Base-by-base conservation (phyloP, 2,113 vertebrate species). In the Pomatostomus ruficeps region DNA sequence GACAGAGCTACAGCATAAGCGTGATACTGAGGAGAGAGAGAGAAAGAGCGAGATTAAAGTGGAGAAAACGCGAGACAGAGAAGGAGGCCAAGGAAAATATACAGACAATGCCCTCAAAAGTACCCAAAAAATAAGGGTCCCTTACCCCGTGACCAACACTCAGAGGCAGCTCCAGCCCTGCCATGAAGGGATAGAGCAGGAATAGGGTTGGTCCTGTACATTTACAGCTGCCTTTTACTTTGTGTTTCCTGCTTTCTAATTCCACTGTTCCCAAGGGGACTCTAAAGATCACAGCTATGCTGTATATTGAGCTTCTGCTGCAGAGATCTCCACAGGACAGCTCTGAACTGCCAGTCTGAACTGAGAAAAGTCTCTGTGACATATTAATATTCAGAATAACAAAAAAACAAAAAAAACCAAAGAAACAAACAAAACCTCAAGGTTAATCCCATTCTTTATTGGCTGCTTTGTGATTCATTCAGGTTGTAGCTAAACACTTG, bases 61-160 rank as follows among this genome's bases (percentile, higher is more conserved):
- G 11, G 14, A 66, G 33, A 88, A 75, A 63, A 45, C 11, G 7
- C 1, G 16, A 84, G 15, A 20, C 7, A 20, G 11, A 11, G 31
- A 40, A n/a, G n/a, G 48, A 42, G 8, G 9, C 10, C 11, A 26
- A 75, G 48, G 35, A 36, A 11, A 36, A 57, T 5, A 29, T 2
- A 6, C 61, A 29, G 45, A 29, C 0, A 9, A 20, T 7, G 5
- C 11, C 33, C 31, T 45, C 55, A 67, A 29, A 54, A 54, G 11
- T 35, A 17, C 28, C 31, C 20, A 46, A 21, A 54, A 79, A 58
- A 33, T 19, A 43, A 38, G 7, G 18, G n/a, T 51, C 9, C 24
- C 1, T 2, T 14, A 18, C 16, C 4, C 4, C 0, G 4, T 23
- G 61, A 65, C 13, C 22, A 67, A 2, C 7, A 23, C 17, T 36